These are phyloP conservation scores for Neuroscelio doddi DNA, from an alignment of 2,888 invertebrate species.

Conservation along the genomic window DNA sequence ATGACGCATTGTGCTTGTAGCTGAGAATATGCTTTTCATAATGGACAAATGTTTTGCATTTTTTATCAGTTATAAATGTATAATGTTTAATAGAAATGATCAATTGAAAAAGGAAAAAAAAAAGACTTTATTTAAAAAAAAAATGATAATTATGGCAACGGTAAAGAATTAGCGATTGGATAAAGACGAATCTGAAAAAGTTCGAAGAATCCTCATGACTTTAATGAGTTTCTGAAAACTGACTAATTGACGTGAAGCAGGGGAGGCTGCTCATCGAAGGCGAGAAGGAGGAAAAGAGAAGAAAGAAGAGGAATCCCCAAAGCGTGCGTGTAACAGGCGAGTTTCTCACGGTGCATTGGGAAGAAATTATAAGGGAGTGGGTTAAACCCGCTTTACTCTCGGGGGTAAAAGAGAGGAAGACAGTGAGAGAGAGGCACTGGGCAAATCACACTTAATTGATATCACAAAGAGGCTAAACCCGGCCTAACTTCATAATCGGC, in stretches of 20 bases:
- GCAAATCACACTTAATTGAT: constrained; percentile 64
- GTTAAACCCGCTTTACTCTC: constrained; percentile 49
- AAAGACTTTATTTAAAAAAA: too few species aligned
- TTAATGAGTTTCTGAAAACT: constrained; percentile 45
- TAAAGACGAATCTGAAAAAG: constrained; percentile 3
- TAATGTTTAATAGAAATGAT: too few species aligned
- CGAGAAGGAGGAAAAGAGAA: constrained; percentile 45
- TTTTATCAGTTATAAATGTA: too few species aligned
- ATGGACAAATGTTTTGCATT: constrained; percentile 10
- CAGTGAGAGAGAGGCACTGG: constrained; percentile 39
- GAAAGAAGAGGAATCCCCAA: constrained; percentile 44
- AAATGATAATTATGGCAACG: not conserved
- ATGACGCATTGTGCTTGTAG: not conserved
- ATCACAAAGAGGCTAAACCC: constrained; percentile 63
- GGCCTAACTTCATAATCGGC: constrained; percentile 65
- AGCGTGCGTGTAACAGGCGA: constrained; percentile 63
- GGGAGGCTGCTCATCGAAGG: constrained; percentile 43
- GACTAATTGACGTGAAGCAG: constrained; percentile 46
- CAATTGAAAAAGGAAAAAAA: too few species aligned
- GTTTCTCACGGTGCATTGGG: constrained; percentile 69
- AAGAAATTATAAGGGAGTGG: constrained; percentile 50
- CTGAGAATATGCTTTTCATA: constrained; percentile 1
- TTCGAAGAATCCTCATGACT: constrained; percentile 38
- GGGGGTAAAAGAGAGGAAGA: constrained; percentile 44
- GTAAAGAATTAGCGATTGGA: not conserved